A percentile compares a stretch with the other conserved stretches of the same genome.
phyloP scores from a whole-genome alignment of 1,140 invertebrate genomes.

The Drosophila lacertosa region DNA sequence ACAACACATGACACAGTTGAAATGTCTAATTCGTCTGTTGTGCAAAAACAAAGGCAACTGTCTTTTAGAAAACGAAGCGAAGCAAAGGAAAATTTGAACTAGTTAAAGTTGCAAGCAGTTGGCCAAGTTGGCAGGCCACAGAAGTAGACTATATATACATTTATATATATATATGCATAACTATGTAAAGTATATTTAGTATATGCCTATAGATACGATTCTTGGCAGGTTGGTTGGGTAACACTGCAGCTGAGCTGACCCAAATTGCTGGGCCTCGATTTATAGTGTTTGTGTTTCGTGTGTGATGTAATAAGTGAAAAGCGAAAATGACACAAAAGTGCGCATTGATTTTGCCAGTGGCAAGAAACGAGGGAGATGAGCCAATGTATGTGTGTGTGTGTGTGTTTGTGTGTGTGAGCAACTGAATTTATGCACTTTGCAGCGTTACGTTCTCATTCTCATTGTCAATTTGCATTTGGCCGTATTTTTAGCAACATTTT shows the following conservation, averaged over 20 bases:
- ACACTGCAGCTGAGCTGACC: constrained; percentile 57
- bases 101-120: constrained; percentile 52
- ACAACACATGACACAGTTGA: constrained; percentile 9
- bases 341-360: constrained; percentile 65
- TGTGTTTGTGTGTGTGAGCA: constrained; percentile 1
- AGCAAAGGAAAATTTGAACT: constrained; percentile 15
- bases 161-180: constrained; percentile 1
- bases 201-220: constrained; percentile 41
- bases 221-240: constrained; percentile 51
- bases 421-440: constrained; percentile 15
- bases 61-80: background rate
- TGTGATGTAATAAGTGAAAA: constrained; percentile 76
- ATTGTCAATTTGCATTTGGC: constrained; percentile 44
- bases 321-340: constrained; percentile 71
- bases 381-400: background rate
- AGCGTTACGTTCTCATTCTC: constrained; percentile 16
- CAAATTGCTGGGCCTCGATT: constrained; percentile 55
- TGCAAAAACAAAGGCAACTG: constrained; percentile 8
- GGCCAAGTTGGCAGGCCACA: constrained; percentile 32
- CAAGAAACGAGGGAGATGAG: background rate
- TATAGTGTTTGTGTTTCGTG: constrained; percentile 26
- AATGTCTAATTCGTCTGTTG: constrained; percentile 3
- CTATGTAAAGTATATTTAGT: constrained; percentile 3
- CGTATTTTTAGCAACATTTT: constrained; percentile 67
- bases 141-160: constrained; percentile 3